Evolutionary conservation across 1,140 invertebrate genomes (phyloP).

Genomic region (Cherax quadricarinatus): DNA sequence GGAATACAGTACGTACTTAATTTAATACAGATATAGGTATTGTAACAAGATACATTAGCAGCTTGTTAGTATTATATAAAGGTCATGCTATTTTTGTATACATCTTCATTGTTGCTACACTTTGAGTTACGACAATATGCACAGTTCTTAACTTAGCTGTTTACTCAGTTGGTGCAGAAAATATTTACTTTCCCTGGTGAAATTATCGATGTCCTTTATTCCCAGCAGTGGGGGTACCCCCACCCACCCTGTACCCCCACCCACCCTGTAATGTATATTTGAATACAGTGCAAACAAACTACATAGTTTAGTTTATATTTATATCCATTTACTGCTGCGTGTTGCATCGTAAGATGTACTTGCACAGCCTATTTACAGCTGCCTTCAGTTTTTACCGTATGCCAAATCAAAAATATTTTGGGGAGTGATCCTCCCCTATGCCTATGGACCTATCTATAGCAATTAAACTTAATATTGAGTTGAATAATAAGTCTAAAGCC

Average conservation of each 20-base stretch:
- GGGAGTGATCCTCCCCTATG: too few species aligned
- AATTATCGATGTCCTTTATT: not conserved
- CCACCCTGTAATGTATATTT: slow-evolving; percentile 9
- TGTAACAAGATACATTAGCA: not conserved
- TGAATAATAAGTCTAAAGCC: too few species aligned
- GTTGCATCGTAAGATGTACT: too few species aligned
- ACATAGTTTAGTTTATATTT: not conserved
- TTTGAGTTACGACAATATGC: not conserved
- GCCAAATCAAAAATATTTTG: too few species aligned
- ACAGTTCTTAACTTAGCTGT: not conserved
- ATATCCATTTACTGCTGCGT: not conserved
- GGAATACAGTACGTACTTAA: not conserved
- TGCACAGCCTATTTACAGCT: too few species aligned
- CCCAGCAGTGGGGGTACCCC: not conserved
- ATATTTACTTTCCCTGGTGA: not conserved
- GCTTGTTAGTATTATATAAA: not conserved
- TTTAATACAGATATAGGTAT: not conserved
- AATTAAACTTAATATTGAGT: too few species aligned
- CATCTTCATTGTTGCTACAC: not conserved
- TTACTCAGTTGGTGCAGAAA: slow-evolving; percentile 6
- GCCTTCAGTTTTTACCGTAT: too few species aligned
- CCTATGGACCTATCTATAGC: too few species aligned
- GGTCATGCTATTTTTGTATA: slow-evolving; percentile 18
- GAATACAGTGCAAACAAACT: slow-evolving; percentile 5
- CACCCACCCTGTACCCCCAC: slow-evolving; percentile 5